phyloP scores from a whole-genome alignment of 1,140 invertebrate genomes.

The Coboldia fuscipes region DNA sequence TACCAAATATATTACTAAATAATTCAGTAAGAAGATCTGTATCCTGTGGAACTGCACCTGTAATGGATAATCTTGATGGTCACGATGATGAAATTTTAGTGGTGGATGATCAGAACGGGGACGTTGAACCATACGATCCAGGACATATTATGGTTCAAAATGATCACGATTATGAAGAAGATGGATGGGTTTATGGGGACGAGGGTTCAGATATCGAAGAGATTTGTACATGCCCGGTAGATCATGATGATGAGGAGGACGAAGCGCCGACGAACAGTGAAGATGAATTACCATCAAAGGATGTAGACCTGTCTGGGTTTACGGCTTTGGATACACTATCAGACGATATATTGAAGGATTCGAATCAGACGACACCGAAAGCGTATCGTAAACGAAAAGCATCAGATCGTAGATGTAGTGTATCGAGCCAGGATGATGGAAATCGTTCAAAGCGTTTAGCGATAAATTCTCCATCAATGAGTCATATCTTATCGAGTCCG shows the following conservation, averaged over 20 bases:
- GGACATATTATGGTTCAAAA: no score
- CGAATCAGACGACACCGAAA: no score
- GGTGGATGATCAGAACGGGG: no score
- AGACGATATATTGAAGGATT: constrained; percentile 4
- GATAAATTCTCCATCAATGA: constrained; percentile 2
- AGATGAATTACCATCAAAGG: constrained; percentile 4
- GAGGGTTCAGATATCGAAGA: constrained; percentile 19
- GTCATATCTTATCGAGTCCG: constrained; percentile 1
- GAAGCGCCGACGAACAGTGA: constrained; percentile 1
- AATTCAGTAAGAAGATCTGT: no score
- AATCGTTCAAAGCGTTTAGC: no score
- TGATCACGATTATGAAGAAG: no score
- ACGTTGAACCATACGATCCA: no score
- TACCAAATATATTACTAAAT: no score
- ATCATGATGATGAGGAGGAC: constrained; percentile 9
- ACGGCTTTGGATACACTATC: constrained; percentile 8
- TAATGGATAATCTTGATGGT: no score
- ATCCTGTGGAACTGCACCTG: no score
- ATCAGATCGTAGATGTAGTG: constrained; percentile 5
- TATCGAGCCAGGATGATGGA: constrained; percentile 9
- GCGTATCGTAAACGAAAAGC: constrained; percentile 17
- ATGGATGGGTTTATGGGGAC: constrained; percentile 20
- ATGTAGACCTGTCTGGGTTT: constrained; percentile 8
- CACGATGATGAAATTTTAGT: no score
- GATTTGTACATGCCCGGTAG: constrained; percentile 19